phyloP scores from a whole-genome alignment of 2,113 vertebrate genomes.

The Toxostoma redivivum region DNA sequence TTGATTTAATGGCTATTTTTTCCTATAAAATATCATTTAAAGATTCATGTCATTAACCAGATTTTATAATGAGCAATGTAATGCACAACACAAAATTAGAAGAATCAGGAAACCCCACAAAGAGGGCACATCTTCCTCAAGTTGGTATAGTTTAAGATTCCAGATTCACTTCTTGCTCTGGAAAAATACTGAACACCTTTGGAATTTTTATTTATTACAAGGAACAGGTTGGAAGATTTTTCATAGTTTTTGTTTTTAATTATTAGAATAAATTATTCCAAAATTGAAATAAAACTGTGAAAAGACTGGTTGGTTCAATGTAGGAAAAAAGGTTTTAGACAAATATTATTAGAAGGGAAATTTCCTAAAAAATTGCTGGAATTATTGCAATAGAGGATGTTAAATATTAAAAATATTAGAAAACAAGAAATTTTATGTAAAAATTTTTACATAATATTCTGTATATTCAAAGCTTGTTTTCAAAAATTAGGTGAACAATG shows the following conservation, averaged over 20 bases:
- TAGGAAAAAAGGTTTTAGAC: background rate
- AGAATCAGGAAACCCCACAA: background rate
- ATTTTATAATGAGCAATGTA: background rate
- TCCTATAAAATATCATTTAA: background rate
- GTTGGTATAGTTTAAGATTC: background rate
- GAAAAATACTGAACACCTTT: background rate
- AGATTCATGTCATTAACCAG: background rate
- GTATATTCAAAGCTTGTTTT: background rate
- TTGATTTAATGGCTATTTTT: slow-evolving; percentile 24
- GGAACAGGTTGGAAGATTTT: background rate
- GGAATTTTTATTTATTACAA: slow-evolving; percentile 26
- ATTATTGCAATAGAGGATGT: background rate
- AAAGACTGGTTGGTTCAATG: background rate
- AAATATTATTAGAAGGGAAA: background rate
- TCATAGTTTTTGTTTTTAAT: background rate
- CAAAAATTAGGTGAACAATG: background rate
- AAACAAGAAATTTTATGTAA: background rate
- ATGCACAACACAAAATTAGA: background rate
- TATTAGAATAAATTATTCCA: slow-evolving; percentile 13
- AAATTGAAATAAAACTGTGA: slow-evolving; percentile 7
- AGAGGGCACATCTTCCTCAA: background rate
- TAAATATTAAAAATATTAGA: background rate
- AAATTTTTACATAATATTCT: background rate
- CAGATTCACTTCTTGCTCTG: background rate
- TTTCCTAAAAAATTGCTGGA: background rate